A percentile compares a stretch with the other conserved stretches of the same genome.
phyloP scores from a whole-genome alignment of 2,113 vertebrate genomes.

The Scytalopus superciliaris region DNA sequence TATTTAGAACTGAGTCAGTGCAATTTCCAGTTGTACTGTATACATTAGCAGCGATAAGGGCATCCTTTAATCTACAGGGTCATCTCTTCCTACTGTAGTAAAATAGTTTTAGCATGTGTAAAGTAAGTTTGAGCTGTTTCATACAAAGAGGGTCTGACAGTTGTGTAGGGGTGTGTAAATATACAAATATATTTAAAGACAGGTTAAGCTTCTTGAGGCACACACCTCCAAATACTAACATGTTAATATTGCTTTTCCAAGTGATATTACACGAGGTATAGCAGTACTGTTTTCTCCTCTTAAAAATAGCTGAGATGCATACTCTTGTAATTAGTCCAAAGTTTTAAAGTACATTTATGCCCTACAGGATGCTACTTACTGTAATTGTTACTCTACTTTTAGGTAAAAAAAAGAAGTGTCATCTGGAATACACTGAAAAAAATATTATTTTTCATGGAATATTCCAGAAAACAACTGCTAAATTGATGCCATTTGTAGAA shows the following conservation, averaged over 20 bases:
- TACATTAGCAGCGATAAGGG: conserved; percentile 61
- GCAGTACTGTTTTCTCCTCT: neutral
- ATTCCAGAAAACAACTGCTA: neutral
- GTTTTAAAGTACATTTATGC: neutral
- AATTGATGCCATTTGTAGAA: neutral
- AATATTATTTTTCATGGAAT: neutral
- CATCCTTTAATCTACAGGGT: conserved; percentile 56
- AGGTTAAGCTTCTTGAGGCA: neutral
- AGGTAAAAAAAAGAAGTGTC: neutral
- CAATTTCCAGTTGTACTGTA: conserved; percentile 50
- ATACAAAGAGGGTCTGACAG: conserved; percentile 5
- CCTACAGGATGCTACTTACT: rapidly evolving
- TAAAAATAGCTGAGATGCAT: neutral
- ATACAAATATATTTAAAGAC: neutral
- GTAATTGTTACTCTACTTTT: neutral
- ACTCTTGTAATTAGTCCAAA: neutral
- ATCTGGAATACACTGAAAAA: neutral
- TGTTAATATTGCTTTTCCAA: neutral
- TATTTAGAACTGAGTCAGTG: neutral
- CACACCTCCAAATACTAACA: neutral
- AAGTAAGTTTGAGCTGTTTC: conserved; percentile 40
- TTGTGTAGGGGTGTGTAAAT: neutral
- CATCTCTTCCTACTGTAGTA: conserved; percentile 65
- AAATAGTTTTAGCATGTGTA: conserved; percentile 31
- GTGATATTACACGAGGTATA: neutral